Conservation (phyloP, 2,888 invertebrate genomes). For the Pocota personata region DNA sequence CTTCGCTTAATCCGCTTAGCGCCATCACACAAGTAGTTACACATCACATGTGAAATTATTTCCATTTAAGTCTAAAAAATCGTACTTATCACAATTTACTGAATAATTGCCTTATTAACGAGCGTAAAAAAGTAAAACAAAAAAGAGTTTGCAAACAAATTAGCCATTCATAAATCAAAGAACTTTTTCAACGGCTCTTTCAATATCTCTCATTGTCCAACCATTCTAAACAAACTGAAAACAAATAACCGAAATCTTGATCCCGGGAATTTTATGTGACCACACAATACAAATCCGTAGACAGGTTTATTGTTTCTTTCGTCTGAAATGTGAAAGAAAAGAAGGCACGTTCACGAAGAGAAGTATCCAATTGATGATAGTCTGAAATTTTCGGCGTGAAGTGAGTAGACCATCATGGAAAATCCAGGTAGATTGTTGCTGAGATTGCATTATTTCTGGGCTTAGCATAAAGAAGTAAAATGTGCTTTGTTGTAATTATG, state of each 20-base stretch:
- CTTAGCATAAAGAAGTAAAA: not conserved
- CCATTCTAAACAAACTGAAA: slow-evolving; percentile 45
- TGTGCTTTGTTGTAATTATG: slow-evolving; percentile 1
- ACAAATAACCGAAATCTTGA: slow-evolving; percentile 16
- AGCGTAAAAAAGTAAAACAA: not conserved
- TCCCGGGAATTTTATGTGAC: slow-evolving; percentile 30
- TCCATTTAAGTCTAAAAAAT: not conserved
- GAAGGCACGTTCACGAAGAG: not conserved
- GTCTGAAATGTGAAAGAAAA: not conserved
- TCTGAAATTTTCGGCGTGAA: not conserved
- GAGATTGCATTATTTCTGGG: not conserved
- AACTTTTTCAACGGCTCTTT: slow-evolving; percentile 47
- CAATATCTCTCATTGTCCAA: not conserved
- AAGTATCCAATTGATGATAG: slow-evolving; percentile 26
- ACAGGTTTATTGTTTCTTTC: slow-evolving; percentile 63
- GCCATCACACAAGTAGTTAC: not conserved
- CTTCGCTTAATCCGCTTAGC: not conserved
- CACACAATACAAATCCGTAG: slow-evolving; percentile 56
- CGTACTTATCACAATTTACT: not conserved
- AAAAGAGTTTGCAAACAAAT: slow-evolving; percentile 36
- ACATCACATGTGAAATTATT: not conserved
- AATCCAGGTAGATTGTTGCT: slow-evolving; percentile 3
- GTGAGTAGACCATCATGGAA: not conserved
- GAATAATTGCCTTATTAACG: not conserved
- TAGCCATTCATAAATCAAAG: slow-evolving; percentile 25